Base-by-base conservation (phyloP, 2,888 invertebrate genomes). In the Andricus curvator region DNA sequence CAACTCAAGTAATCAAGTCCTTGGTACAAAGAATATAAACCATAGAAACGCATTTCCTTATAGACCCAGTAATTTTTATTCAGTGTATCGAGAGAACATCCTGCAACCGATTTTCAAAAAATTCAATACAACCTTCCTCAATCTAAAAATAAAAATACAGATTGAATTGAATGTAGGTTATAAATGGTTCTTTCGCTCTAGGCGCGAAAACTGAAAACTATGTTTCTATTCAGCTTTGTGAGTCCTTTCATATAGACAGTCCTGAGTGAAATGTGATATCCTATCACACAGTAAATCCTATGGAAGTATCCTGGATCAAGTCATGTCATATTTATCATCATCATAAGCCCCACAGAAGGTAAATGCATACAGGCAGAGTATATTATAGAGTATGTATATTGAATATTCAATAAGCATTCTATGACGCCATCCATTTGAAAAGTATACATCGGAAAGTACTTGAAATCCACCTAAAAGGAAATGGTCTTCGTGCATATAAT, bases 221-320 rank as follows among this genome's bases (percentile, higher is more conserved):
- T 20, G 48, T 29, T 62, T 25, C 25, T 62, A 29, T 22, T 22
- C 70, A 20, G 48, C 70, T 51, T 68, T 51, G 17, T 6, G 29
- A 51, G 29, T 9, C 48, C 70, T 70, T 70, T 70, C 48, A 70
- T 51, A 51, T 9, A 29, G 29, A 70, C 51, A 70, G 51, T 20
- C 29, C 51, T 70, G 70, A 70, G 51, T 51, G 44, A 5, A 5
- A 29, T 70, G 11, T 70, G 70, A 70, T 70, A 70, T 70, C 51
- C 70, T 70, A 70, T 70, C 70, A 70, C 20, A 9, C 17, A 25
- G 9, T 51, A 70, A 70, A 70, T 70, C 70, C 70, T 70, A 70
- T 25, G 29, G 29, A 51, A 29, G 20, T 29, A 70, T 70, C 51
- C 48, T 48, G 70, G 29, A 29, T 51, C 4, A 51, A 48, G 48